Evolutionary conservation across 30 jellyfish, hydroid and myxozoan genomes (phyloP), one percentile per base, ranked within the genome.

Genomic region (Hydractinia echinata): DNA sequence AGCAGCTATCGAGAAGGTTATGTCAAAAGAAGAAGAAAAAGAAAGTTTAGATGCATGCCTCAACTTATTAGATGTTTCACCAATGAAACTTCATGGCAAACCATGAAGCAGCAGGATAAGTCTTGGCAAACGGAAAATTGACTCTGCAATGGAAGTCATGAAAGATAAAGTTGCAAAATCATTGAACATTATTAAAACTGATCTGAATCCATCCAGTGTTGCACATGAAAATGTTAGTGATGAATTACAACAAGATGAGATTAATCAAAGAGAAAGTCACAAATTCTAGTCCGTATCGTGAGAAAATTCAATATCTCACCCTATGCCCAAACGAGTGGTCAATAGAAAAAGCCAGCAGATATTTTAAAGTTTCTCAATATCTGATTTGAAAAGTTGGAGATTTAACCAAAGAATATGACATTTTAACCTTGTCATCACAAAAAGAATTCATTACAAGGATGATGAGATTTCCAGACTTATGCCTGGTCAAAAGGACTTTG

Each of bases 401-500:
- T 18, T 5, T 70, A 70, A 15, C 4, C 7, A 70, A 49, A 49
- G 80, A 70, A 18, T 15, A 21, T 70, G 80, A 56, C 13, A 16
- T 70, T 5, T 49, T 16, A 19, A 13, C 80, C 5, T 19, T 49
- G 5, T 56, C 80, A 70, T 51, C 58, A 9, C 8, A 21, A 4
- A 70, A 70, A 16, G 48, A 70, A 18, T 54, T 54, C 14, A 70
- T 81, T 86, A 68, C 74, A 55, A 73, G 11, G 87, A 81, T 80
- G 95, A 86, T 74, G 93, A 69, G 53, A 79, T 51, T 68, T 18
- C 78, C 55, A 54, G 91, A 20, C 76, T 20, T 30, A 81, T 86
- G 95, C 83, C 87, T 19, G 95, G 86, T 21, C 70, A 54, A 51
- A 86, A 86, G 54, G 95, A 86, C 55, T 86, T 13, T 51, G 88